Conservation (phyloP, 2,888 invertebrate species). For the Tetramorium bicarinatum region DNA sequence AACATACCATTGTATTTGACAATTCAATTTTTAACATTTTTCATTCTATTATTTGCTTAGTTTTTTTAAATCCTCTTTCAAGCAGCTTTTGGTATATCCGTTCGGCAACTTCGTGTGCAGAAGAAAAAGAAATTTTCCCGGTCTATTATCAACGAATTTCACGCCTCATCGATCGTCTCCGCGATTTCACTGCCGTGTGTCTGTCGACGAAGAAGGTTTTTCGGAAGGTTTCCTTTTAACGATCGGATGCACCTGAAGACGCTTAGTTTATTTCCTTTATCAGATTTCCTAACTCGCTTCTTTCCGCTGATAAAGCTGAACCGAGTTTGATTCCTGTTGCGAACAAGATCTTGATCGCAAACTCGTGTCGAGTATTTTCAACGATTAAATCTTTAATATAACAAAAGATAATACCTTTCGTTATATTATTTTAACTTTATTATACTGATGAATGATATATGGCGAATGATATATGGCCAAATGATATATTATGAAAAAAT, state of each 20-base stretch:
- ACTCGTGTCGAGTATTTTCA: not conserved
- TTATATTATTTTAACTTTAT: not conserved
- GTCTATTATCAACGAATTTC: conserved; percentile 55
- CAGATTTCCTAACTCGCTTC: conserved; percentile 43
- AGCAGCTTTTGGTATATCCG: conserved; percentile 31
- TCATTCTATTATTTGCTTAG: not conserved
- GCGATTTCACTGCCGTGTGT: conserved; percentile 21
- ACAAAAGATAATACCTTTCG: not conserved
- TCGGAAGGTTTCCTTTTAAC: conserved; percentile 46
- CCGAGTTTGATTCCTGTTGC: conserved; percentile 10
- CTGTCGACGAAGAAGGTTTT: conserved; percentile 23
- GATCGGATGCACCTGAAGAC: conserved; percentile 30
- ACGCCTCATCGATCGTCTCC: conserved; percentile 47
- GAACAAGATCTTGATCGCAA: conserved; percentile 3
- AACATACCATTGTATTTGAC: not conserved
- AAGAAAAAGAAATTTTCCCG: not conserved
- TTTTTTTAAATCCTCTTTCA: not conserved
- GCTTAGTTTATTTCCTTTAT: conserved; percentile 49
- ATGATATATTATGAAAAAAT: not conserved
- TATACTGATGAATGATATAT: not conserved
- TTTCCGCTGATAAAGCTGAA: conserved; percentile 24
- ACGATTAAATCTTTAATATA: not conserved
- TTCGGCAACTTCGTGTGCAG: conserved; percentile 20
- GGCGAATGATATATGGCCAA: not conserved
- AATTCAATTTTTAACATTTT: not conserved